Base-by-base conservation (phyloP, 2,797 vertebrate species). In the Zalophus californianus region DNA sequence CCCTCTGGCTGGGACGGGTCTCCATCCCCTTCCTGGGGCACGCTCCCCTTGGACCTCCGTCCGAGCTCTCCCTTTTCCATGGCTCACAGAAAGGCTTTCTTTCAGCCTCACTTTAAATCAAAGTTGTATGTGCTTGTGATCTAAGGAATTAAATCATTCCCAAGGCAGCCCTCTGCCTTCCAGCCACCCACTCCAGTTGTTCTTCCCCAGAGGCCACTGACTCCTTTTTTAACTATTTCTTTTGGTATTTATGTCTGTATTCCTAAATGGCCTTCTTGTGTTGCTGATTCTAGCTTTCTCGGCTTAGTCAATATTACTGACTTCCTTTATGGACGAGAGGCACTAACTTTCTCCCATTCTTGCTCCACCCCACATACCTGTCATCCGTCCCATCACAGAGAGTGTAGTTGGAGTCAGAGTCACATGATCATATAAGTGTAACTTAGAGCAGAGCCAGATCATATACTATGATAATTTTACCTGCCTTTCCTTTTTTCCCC, bases 391-490 rank as follows among this genome's bases (percentile, higher is more conserved):
- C n/a, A 0, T 18, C 44, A 12, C 48, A 35, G 60, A 21, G 64
- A 20, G 8, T 20, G 4, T 18, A 25, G 64, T 2, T 18, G 2
- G 3, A 7, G 20, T 14, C 15, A 32, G 25, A 32, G 6, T 4
- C 41, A 4, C 1, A 7, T 0, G 16, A 73, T 64, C 1, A 0
- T 0, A 5, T 25, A 7, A 7, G 4, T 2, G 38, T 27, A 21
- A 0, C 50, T 18, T 18, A 0, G 7, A 2, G 75, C 66, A 10
- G 44, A 88, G 52, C 9, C 60, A 1, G 2, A 7, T 11, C 2
- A 1, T 12, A 8, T 0, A 0, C 44, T 6, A 0, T 2, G 25
- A 18, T 10, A 4, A 0, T 38, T 41, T 48, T 35, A 23, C 16
- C 86, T 27, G 62, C 29, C 77, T 44, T 84, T 29, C 11, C 7